Conservation (phyloP, 2,888 invertebrate species). For the Nomada flava region DNA sequence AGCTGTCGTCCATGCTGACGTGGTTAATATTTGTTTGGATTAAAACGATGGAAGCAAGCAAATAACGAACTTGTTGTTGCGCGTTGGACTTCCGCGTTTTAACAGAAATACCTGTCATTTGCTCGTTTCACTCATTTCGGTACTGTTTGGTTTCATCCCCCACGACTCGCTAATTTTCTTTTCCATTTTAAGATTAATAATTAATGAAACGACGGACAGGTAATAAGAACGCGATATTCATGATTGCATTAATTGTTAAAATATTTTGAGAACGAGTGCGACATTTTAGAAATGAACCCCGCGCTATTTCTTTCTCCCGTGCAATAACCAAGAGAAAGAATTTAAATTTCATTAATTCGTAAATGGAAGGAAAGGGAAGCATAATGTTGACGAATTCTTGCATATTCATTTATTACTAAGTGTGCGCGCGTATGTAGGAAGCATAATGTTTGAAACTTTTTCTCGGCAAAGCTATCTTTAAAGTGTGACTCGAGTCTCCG, state of each 20-base stretch:
- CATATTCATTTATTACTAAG: not conserved
- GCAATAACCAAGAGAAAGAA: not conserved
- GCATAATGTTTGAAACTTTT: not conserved
- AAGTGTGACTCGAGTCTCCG: not conserved
- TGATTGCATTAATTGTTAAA: too few species aligned
- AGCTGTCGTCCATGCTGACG: not conserved
- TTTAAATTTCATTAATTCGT: not conserved
- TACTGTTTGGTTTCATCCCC: not conserved
- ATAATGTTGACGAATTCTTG: not conserved
- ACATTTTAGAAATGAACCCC: not conserved
- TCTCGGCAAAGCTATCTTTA: too few species aligned
- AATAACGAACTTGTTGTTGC: conserved; percentile 2
- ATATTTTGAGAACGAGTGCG: not conserved
- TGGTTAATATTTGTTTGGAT: conserved; percentile 13
- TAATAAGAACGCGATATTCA: conserved; percentile 2
- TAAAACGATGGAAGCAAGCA: not conserved
- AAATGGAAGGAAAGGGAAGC: not conserved
- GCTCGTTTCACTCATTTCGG: not conserved
- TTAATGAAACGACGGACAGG: too few species aligned
- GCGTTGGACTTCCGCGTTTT: not conserved
- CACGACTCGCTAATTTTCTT: not conserved
- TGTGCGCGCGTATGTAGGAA: not conserved
- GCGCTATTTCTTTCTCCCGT: too few species aligned
- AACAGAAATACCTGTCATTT: conserved; percentile 15
- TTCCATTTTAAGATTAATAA: not conserved